Percentiles rank a stretch among this genome's conserved stretches.
Conservation (phyloP, 2,888 invertebrate genomes). For the Melieria picta region DNA sequence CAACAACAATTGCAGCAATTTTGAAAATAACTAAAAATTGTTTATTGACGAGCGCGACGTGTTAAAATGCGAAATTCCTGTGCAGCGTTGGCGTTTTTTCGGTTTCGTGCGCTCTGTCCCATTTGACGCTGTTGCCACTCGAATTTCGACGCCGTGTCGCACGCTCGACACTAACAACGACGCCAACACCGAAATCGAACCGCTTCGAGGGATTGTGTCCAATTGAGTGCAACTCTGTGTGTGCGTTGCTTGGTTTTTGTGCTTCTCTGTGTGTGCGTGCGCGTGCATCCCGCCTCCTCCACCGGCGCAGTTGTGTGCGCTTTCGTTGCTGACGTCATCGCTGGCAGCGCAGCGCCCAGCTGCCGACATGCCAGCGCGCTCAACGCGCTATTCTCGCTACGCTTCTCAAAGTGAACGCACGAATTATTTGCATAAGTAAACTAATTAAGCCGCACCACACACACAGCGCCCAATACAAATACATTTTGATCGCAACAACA, state of each 20-base stretch:
- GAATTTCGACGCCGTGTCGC: constrained; percentile 12
- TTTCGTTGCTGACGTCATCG: constrained; percentile 9
- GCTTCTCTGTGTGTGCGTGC: not conserved
- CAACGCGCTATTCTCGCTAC: constrained; percentile 29
- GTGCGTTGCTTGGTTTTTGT: too few species aligned
- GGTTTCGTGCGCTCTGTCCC: too few species aligned
- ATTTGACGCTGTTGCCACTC: not conserved
- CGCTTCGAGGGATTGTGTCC: not conserved
- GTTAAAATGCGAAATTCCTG: constrained; percentile 41
- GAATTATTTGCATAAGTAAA: not conserved
- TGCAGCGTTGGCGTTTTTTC: not conserved
- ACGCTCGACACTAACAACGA: too few species aligned
- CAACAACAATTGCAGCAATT: not conserved
- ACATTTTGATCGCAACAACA: too few species aligned
- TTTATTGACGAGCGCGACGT: constrained; percentile 20
- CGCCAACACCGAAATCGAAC: too few species aligned
- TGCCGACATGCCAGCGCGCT: constrained; percentile 16
- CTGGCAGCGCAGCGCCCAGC: constrained; percentile 8
- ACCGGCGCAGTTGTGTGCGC: not conserved
- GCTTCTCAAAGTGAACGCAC: constrained; percentile 29
- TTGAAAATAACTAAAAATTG: too few species aligned
- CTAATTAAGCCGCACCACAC: too few species aligned
- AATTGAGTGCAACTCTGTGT: not conserved
- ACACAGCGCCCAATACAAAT: too few species aligned
- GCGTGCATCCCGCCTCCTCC: not conserved